Evolutionary conservation across 2,888 invertebrate genomes (phyloP), one percentile per base, ranked within the genome.

Genomic region (Saturnia japonica): DNA sequence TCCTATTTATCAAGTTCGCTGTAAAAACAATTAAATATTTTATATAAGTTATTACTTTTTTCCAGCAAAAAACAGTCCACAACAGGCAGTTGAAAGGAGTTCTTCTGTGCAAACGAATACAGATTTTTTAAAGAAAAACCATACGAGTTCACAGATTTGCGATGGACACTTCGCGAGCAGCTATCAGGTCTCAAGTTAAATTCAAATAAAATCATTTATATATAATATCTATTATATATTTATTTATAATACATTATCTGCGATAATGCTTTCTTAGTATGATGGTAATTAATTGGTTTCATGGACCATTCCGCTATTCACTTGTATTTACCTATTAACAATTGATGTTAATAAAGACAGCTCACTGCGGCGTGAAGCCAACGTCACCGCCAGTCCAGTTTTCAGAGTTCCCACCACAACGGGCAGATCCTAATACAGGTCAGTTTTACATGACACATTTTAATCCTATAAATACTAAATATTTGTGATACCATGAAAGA

Each of bases 341-440:
- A 12, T 6, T 22, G 22, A n/a, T 66, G 57, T 67, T 14, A 11
- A 69, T 74, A 1, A 76, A 88, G 88, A 6, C 84, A 28, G 81
- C 86, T 0, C 88, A 88, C 69, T 86, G 87, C 73, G 80, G 77
- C 42, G 43, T 76, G 8, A 74, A 45, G 4, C 81, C 87, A 0
- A 74, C 79, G 0, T 82, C 84, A 0, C 84, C 85, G 0, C 76
- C 79, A 0, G 68, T 75, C 0, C 67, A 68, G 0, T 67, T 79
- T 0, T 69, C 81, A 0, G 88, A 88, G 67, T 87, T 85, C 51
- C 87, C 86, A 0, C 79, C 77, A 0, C 88, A 83, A 43, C 75
- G 82, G 25, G 28, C 54, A 0, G 76, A 74, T 0, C 76, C 78
- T 0, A 74, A 73, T 40, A 72, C 76, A 22, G 80, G 87, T 87